phyloP scores from a whole-genome alignment of 2,888 invertebrate genomes.

The Dicranocentrus wangi region DNA sequence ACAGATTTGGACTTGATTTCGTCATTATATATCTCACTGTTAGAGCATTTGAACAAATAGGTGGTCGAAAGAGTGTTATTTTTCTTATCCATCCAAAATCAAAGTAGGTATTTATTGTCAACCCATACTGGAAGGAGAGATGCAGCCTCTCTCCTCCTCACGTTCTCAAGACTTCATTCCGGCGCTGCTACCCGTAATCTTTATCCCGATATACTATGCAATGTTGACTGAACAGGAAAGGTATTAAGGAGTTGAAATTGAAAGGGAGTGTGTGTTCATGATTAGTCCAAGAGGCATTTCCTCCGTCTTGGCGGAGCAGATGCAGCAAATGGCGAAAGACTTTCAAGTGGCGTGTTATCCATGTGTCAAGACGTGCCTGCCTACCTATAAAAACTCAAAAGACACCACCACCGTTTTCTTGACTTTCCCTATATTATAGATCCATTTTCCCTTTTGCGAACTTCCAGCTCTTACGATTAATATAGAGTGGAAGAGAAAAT shows the following conservation, averaged over 20 bases:
- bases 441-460: not conserved
- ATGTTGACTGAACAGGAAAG: conserved; percentile 27
- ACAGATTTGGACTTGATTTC: too few species aligned
- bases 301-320: conserved; percentile 35
- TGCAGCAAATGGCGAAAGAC: conserved; percentile 64
- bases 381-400: not conserved
- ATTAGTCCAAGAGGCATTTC: conserved; percentile 48
- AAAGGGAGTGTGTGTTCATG: conserved; percentile 48
- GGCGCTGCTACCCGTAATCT: conserved; percentile 30
- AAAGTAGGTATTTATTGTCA: too few species aligned
- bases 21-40: too few species aligned
- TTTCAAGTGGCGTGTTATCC: conserved; percentile 49
- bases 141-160: too few species aligned
- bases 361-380: conserved; percentile 15
- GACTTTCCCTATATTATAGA: too few species aligned
- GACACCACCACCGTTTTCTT: not conserved
- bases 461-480: too few species aligned
- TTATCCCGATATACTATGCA: too few species aligned
- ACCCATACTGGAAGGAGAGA: too few species aligned
- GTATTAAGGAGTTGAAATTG: conserved; percentile 34
- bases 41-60: too few species aligned
- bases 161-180: conserved; percentile 3
- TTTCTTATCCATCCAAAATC: too few species aligned
- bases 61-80: too few species aligned
- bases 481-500: conserved; percentile 4